Conservation (phyloP, 2,797 vertebrate species). For the Neolamprologus multifasciatus region DNA sequence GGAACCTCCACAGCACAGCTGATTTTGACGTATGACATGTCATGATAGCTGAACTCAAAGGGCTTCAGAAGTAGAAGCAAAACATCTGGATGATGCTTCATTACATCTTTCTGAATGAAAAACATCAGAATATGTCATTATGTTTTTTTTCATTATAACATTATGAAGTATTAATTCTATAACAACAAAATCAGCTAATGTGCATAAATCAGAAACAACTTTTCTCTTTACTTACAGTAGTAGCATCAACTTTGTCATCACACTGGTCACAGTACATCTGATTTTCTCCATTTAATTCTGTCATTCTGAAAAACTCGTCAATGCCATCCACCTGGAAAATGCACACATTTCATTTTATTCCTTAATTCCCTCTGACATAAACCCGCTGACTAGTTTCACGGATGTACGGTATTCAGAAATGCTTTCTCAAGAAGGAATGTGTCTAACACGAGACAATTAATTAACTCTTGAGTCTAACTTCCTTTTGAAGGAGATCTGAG, state of each 20-base stretch:
- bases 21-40: slow-evolving; percentile 61
- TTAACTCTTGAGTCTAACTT: rapidly evolving
- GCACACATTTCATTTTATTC: neutral
- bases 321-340: slow-evolving; percentile 32
- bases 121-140: neutral
- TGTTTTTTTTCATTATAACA: neutral
- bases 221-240: slow-evolving; percentile 48
- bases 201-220: rapidly evolving
- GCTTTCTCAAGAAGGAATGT: rapidly evolving
- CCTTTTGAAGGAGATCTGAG: neutral
- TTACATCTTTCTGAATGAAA: slow-evolving; percentile 33
- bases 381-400: rapidly evolving
- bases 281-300: slow-evolving; percentile 40
- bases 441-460: rapidly evolving
- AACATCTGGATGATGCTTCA: slow-evolving; percentile 55
- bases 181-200: neutral
- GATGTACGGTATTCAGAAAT: rapidly evolving
- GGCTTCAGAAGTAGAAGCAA: slow-evolving; percentile 69
- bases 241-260: slow-evolving; percentile 52
- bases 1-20: slow-evolving; percentile 30
- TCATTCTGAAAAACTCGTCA: slow-evolving; percentile 1
- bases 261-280: slow-evolving; percentile 68
- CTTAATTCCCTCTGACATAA: neutral
- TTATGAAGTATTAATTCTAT: neutral
- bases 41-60: slow-evolving; percentile 57